Conservation (phyloP, 2,888 invertebrate genomes). For the Caenorhabditis doughertyi region DNA sequence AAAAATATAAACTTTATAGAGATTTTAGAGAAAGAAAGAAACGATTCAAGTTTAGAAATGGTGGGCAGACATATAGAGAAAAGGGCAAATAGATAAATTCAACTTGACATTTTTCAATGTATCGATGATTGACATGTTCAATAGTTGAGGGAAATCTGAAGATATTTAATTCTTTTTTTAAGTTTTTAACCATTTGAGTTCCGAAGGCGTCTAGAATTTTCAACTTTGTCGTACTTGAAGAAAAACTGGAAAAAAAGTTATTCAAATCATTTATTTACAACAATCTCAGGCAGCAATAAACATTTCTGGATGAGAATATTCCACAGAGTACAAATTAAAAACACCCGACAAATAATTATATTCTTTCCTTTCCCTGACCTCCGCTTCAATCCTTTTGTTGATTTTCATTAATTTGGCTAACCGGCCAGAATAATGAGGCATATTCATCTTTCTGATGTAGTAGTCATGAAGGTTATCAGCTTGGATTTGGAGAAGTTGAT, state of each 20-base stretch:
- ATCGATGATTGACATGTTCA: too few relatives aligned
- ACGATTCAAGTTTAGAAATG: too few relatives aligned
- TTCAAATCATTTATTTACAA: too few relatives aligned
- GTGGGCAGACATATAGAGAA: too few relatives aligned
- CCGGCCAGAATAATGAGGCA: slow-evolving; percentile 10
- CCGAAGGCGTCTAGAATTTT: too few relatives aligned
- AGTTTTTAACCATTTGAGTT: too few relatives aligned
- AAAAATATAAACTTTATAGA: not conserved
- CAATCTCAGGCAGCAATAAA: slow-evolving; percentile 26
- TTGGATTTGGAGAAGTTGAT: slow-evolving; percentile 11
- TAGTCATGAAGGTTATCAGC: slow-evolving; percentile 21
- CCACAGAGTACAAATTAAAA: slow-evolving; percentile 68
- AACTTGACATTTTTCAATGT: too few relatives aligned
- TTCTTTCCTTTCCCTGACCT: slow-evolving; percentile 27
- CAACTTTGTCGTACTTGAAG: too few relatives aligned
- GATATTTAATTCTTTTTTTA: too few relatives aligned
- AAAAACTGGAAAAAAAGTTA: not conserved
- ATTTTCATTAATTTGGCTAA: slow-evolving; percentile 32
- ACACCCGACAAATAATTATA: not conserved
- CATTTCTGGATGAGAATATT: slow-evolving; percentile 60
- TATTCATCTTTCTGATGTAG: slow-evolving; percentile 17
- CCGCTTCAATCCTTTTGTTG: slow-evolving; percentile 11
- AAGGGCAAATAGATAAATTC: too few relatives aligned
- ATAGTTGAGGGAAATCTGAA: too few relatives aligned
- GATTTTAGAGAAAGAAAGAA: too few relatives aligned